Evolutionary conservation across 2,113 vertebrate species (phyloP).

Genomic region (Leiothrix lutea): DNA sequence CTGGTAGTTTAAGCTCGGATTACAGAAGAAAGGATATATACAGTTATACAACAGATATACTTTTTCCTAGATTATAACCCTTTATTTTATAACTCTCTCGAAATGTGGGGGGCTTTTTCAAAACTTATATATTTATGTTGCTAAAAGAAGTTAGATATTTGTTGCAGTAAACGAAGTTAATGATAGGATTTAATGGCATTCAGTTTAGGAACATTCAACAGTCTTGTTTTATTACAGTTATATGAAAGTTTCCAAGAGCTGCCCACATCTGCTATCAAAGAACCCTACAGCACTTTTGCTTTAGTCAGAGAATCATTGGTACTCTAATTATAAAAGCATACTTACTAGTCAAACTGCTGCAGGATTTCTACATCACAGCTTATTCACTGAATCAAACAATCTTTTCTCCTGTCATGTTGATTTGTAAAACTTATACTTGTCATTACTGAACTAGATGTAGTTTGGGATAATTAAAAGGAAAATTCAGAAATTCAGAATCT

Average conservation of each 20-base stretch:
- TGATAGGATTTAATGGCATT: not conserved
- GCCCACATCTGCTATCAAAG: not conserved
- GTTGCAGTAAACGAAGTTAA: not conserved
- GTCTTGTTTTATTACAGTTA: not conserved
- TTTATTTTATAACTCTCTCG: not conserved
- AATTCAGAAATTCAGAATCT: constrained; percentile 48
- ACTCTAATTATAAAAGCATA: constrained; percentile 45
- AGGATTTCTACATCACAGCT: constrained; percentile 51
- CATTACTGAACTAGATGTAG: constrained; percentile 18
- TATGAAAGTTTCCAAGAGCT: not conserved
- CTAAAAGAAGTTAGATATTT: not conserved
- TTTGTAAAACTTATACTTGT: constrained; percentile 2
- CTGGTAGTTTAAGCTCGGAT: not conserved
- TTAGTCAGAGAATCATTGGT: constrained; percentile 13
- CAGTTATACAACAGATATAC: not conserved
- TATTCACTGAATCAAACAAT: constrained; percentile 41
- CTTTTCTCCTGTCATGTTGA: constrained; percentile 35
- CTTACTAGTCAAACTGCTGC: constrained; percentile 33
- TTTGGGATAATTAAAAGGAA: constrained; percentile 57
- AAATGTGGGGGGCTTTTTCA: fast-evolving
- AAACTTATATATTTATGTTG: not conserved
- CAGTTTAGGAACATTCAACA: not conserved
- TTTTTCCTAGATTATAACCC: not conserved
- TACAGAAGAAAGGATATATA: not conserved
- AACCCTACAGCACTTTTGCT: not conserved